A percentile compares a stretch with the other conserved stretches of the same genome.
Evolutionary conservation across 1,140 invertebrate species (phyloP).

Genomic region (Popillia japonica): DNA sequence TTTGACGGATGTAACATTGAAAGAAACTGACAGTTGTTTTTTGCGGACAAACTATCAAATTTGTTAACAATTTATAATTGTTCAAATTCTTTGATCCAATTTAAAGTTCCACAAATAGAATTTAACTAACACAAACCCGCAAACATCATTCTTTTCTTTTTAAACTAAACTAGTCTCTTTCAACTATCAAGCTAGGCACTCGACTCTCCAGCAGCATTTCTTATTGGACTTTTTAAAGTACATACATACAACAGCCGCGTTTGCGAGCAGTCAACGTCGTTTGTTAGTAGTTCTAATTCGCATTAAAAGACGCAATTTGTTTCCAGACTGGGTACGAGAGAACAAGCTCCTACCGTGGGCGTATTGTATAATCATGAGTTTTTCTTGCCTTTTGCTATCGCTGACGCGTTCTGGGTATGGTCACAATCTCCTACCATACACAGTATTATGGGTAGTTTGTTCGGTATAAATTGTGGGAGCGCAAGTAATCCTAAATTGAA

Average conservation of each 20-base stretch:
- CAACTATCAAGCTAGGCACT: no score
- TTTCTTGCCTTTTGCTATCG: slow-evolving; percentile 20
- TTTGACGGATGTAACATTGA: no score
- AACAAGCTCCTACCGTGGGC: slow-evolving; percentile 5
- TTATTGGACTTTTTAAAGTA: neutral
- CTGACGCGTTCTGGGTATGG: neutral
- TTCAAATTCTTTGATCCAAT: no score
- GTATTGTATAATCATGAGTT: slow-evolving; percentile 24
- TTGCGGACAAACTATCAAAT: no score
- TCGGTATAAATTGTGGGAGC: slow-evolving; percentile 29
- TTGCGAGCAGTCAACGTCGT: neutral
- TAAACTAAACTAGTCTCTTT: no score
- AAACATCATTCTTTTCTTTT: no score
- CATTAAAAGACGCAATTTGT: slow-evolving; percentile 31
- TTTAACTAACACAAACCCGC: no score
- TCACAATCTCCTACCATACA: neutral
- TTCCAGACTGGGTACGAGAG: neutral
- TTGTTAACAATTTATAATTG: no score
- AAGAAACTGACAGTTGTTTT: no score
- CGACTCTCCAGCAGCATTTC: neutral
- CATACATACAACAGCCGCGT: neutral
- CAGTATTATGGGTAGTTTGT: slow-evolving; percentile 28
- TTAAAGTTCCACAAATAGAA: no score
- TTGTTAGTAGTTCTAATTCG: slow-evolving; percentile 28
- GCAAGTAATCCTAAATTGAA: slow-evolving; percentile 12